Evolutionary conservation across 1,140 invertebrate genomes (phyloP), one percentile per base, ranked within the genome.

Genomic region (Coelopa frigida): DNA sequence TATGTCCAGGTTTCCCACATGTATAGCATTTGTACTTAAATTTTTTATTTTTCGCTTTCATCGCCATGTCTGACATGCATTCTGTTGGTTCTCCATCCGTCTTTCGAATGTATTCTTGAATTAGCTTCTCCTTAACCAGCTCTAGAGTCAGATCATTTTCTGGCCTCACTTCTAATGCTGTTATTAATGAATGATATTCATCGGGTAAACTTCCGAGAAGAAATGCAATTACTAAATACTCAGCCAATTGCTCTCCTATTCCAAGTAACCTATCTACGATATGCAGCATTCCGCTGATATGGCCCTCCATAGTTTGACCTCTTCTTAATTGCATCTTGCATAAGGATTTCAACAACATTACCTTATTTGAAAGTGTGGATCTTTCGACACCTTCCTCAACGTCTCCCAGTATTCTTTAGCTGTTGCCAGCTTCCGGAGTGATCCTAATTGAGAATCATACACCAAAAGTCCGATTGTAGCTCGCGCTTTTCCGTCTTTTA

Each of bases 111-210:
- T 29, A 40, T 26, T 47, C 46, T 7, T 24, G n/a, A n/a, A 46
- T 5, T 17, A 46, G 7, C 17, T 37, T 46, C 27, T 35, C 44
- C 15, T 31, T 46, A 4, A 40, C 35, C 7, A 20, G 18, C 44
- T 58, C 53, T 0, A 61, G 8, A 3, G 53, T 59, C 7, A 61
- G 44, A 41, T 61, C 53, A 1, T 40, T 41, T 55, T 48, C 56
- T 4, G 53, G 24, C 44, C 56, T 48, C 17, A 51, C 47, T 33
- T 60, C 54, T 10, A 57, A 43, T 17, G 53, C 49, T 0, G 51
- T 58, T 8, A 58, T 54, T 5, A 58, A 35, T 21, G 48, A 44
- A 7, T 48, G 46, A 18, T 58, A 61, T 1, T 46, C 32, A 14
- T 61, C 58, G 14, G 51, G 50, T 2, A 60, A 26, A 39, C 52